Evolutionary conservation across 1,140 invertebrate genomes (phyloP), one percentile per base, ranked within the genome.

Genomic region (Drosophila takahashii): DNA sequence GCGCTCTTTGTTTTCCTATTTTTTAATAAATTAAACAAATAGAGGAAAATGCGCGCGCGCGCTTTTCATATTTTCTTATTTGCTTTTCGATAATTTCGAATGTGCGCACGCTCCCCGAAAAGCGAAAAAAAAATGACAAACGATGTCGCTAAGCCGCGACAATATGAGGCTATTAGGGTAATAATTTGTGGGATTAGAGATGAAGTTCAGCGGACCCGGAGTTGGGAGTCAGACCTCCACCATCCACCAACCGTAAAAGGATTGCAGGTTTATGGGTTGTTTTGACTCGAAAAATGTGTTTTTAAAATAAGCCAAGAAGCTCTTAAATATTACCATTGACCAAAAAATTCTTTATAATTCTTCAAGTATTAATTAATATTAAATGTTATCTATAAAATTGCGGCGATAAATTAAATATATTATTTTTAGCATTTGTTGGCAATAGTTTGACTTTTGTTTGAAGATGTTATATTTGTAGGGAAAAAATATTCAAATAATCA

Each of bases 131-230:
- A 42, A 51, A 70, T 78, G 77, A 78, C 69, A 81, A 81, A 85
- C 61, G 77, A 73, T 52, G 70, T 72, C 50, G 79, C 79, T 89
- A 87, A 89, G 83, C 84, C 67, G 84, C 83, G 84, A 87, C 84
- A 87, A 87, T 87, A 77, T 69, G 62, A 70, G 59, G 67, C 64
- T 83, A 87, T 87, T 87, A 87, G 79, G 72, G 84, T 64, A 89
- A 87, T 87, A 87, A 87, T 87, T 87, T 87, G 72, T 74, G 84
- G 84, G 84, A 87, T 87, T 87, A 89, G 18, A 41, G 11, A 15
- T 16, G 32, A 48, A 45, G 45, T 52, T 60, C 37, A 34, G 34
- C 15, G 51, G 53, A 37, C 39, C 18, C 26, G 54, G 47, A 29
- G 15, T 22, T 52, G 51, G 16, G 6, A 13, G 27, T 34, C 10